Evolutionary conservation across 2,888 invertebrate genomes (phyloP).

Genomic region (Lampropteryx suffumata): DNA sequence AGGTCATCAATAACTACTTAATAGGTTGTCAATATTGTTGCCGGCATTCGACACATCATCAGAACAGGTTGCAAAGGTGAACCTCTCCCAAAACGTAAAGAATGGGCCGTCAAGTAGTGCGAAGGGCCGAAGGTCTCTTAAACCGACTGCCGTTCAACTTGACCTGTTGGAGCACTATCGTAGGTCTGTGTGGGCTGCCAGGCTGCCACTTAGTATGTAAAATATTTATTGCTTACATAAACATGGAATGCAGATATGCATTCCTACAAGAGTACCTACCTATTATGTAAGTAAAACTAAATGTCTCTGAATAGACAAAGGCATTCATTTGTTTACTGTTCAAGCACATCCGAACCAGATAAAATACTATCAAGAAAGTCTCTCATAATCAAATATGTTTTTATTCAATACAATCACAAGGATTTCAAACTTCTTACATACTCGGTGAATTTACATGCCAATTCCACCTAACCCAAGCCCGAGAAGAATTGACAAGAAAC

Average conservation of each 20-base stretch:
- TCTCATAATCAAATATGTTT: too few species aligned
- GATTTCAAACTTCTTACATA: too few species aligned
- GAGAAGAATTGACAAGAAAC: too few species aligned
- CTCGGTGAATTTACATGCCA: too few species aligned
- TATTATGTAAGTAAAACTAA: too few species aligned
- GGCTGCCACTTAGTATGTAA: slow-evolving; percentile 9
- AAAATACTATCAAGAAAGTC: too few species aligned
- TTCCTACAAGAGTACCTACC: too few species aligned
- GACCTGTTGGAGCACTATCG: slow-evolving; percentile 35
- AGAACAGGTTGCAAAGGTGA: slow-evolving; percentile 29
- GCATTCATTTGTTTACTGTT: too few species aligned
- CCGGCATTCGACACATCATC: slow-evolving; percentile 18
- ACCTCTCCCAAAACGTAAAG: slow-evolving; percentile 27
- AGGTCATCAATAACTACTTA: background rate
- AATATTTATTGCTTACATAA: slow-evolving; percentile 8
- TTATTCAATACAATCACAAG: too few species aligned
- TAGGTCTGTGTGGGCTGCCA: slow-evolving; percentile 28
- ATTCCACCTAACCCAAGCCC: too few species aligned
- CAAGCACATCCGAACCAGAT: too few species aligned
- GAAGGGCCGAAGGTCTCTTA: slow-evolving; percentile 15
- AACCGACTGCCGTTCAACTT: slow-evolving; percentile 29
- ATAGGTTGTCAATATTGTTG: slow-evolving; percentile 5
- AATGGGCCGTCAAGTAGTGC: slow-evolving; percentile 1
- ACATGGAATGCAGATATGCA: slow-evolving; percentile 3
- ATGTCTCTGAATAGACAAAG: too few species aligned